Percentiles rank a stretch among this genome's conserved stretches.
phyloP scores from a whole-genome alignment of 2,113 vertebrate genomes.

The Dasypus novemcinctus region DNA sequence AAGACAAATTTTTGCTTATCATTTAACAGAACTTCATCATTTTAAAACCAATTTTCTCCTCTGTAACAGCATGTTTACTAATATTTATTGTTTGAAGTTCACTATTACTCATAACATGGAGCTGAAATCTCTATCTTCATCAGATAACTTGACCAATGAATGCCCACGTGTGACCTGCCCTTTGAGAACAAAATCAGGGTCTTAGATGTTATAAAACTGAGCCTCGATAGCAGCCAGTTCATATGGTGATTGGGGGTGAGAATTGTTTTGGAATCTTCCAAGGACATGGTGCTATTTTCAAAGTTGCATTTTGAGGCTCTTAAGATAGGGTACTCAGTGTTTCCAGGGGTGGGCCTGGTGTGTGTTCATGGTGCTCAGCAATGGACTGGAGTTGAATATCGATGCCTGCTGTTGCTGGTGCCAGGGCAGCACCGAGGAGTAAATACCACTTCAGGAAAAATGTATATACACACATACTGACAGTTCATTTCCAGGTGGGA shows the following conservation, averaged over 20 bases:
- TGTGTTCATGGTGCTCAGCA: constrained; percentile 38
- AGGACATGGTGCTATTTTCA: not conserved
- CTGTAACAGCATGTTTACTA: not conserved
- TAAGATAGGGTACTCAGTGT: not conserved
- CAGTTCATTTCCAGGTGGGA: constrained; percentile 84
- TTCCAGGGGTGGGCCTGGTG: not conserved
- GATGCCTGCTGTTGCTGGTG: not conserved
- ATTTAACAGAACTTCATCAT: not conserved
- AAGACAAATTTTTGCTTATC: not conserved
- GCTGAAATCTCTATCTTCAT: not conserved
- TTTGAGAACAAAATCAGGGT: not conserved
- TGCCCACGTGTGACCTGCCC: not conserved
- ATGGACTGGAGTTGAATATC: not conserved
- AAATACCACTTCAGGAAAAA: constrained; percentile 76
- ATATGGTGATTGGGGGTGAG: not conserved
- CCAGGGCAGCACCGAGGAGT: constrained; percentile 51
- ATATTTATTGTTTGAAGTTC: not conserved
- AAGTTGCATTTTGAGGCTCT: not conserved
- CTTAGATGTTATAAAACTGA: not conserved
- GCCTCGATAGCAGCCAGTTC: not conserved
- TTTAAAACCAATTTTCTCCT: constrained; percentile 30
- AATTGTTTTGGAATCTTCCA: not conserved
- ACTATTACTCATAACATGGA: not conserved
- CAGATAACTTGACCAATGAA: not conserved
- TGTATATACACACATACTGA: constrained; percentile 82